A percentile compares a stretch with the other conserved stretches of the same genome.
Evolutionary conservation across 1,140 invertebrate species (phyloP).

Genomic region (Spodoptera litura): DNA sequence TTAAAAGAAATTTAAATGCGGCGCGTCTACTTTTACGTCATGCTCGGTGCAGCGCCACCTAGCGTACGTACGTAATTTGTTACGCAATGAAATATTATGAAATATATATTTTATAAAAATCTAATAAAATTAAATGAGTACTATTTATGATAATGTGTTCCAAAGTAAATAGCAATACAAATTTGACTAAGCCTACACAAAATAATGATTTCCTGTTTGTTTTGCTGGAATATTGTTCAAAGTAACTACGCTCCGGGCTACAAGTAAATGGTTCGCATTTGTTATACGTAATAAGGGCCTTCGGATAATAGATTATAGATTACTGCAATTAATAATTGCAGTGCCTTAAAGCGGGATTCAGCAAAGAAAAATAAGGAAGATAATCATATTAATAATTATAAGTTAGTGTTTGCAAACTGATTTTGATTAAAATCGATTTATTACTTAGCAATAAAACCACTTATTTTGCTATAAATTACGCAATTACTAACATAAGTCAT

Average conservation of each 20-base stretch:
- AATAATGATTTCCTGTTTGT: conserved; percentile 19
- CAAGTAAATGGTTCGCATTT: conserved; percentile 26
- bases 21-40: too few species aligned
- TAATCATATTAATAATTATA: not conserved
- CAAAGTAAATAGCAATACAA: not conserved
- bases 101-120: not conserved
- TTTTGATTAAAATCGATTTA: too few species aligned
- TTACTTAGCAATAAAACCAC: too few species aligned
- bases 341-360: not conserved
- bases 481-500: not conserved
- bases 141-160: not conserved
- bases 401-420: conserved; percentile 1
- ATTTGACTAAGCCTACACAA: not conserved
- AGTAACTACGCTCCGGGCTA: not conserved
- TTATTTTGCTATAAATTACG: too few species aligned
- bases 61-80: too few species aligned
- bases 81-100: not conserved
- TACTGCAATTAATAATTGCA: conserved; percentile 46
- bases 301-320: conserved; percentile 47
- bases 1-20: too few species aligned
- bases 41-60: too few species aligned
- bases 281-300: conserved; percentile 37
- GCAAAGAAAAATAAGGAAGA: not conserved
- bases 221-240: conserved; percentile 11
- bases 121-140: not conserved